Conservation (phyloP, 2,888 invertebrate genomes). For the Aspidiotus rigidus region DNA sequence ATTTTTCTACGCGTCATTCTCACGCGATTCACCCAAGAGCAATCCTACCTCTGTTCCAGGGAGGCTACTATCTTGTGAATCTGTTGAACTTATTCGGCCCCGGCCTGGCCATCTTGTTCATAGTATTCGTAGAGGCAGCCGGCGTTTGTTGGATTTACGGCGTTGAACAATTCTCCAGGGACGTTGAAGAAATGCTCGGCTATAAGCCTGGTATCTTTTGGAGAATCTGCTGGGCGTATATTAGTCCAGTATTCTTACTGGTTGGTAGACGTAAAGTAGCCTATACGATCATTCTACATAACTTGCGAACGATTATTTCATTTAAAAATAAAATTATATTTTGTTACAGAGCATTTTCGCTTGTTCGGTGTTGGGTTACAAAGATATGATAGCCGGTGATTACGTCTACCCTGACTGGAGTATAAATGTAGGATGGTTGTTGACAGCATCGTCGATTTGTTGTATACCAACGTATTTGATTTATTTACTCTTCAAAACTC, state of each 20-base stretch:
- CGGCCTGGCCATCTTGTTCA: constrained; percentile 75
- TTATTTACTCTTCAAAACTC: constrained; percentile 63
- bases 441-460: constrained; percentile 74
- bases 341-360: constrained; percentile 61
- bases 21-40: constrained; percentile 22
- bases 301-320: background rate
- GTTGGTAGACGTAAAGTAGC: constrained; percentile 49
- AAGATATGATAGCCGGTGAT: constrained; percentile 66
- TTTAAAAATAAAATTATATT: constrained; percentile 35
- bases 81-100: constrained; percentile 81
- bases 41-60: constrained; percentile 48
- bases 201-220: constrained; percentile 67
- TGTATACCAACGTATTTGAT: constrained; percentile 77
- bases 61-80: constrained; percentile 77
- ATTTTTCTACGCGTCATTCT: background rate
- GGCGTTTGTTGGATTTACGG: constrained; percentile 87
- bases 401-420: constrained; percentile 71
- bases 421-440: constrained; percentile 66
- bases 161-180: constrained; percentile 66
- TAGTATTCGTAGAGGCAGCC: constrained; percentile 82
- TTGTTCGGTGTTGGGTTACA: constrained; percentile 68
- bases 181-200: constrained; percentile 76
- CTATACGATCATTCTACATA: background rate
- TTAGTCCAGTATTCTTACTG: constrained; percentile 74
- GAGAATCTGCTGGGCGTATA: constrained; percentile 76